Evolutionary conservation across 1,140 invertebrate genomes (phyloP).

Genomic region (Pachyrhynchus sulphureomaculatus): DNA sequence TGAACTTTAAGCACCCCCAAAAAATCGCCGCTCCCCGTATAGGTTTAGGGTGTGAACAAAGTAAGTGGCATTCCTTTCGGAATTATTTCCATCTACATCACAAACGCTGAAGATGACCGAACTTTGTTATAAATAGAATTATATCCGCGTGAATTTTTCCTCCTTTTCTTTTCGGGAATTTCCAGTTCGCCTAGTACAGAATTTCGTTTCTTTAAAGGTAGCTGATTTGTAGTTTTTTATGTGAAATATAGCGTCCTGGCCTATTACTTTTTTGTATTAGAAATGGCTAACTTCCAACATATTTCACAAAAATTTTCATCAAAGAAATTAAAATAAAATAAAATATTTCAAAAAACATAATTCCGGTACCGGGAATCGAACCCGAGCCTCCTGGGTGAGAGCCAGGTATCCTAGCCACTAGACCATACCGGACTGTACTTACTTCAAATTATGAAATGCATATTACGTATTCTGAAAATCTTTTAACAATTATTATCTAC

Average conservation of each 20-base stretch:
- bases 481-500: no score
- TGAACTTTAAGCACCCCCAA: slow-evolving; percentile 23
- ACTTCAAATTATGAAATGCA: no score
- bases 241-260: no score
- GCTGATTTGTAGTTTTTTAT: no score
- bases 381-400: slow-evolving; percentile 47
- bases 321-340: no score
- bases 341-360: no score
- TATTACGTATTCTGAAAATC: no score
- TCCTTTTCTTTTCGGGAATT: background rate
- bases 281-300: no score
- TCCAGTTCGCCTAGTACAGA: background rate
- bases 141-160: background rate
- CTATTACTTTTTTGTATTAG: no score
- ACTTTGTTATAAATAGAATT: slow-evolving; percentile 24
- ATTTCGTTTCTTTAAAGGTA: no score
- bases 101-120: slow-evolving; percentile 33
- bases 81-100: slow-evolving; percentile 38
- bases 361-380: slow-evolving; percentile 47
- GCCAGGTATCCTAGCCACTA: slow-evolving; percentile 47
- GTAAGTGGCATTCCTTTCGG: slow-evolving; percentile 38
- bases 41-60: slow-evolving; percentile 25
- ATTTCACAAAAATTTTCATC: no score
- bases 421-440: slow-evolving; percentile 43
- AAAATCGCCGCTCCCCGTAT: slow-evolving; percentile 15